These are phyloP conservation scores for Rhamphomyia laevipes DNA, from an alignment of 2,888 invertebrate species.

Conservation along the genomic window DNA sequence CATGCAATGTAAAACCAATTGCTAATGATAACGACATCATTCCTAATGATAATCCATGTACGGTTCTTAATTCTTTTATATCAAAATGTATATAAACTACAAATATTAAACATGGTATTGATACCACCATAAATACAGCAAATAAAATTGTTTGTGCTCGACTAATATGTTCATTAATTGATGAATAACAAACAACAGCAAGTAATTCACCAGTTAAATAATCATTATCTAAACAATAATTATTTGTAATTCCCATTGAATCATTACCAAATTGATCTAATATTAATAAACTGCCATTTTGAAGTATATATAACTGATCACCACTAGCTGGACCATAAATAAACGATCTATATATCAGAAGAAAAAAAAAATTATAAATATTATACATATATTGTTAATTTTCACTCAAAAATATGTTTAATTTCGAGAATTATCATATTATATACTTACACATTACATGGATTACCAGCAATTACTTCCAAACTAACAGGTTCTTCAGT, in stretches of 20 bases:
- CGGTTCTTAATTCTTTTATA: slow-evolving; percentile 25
- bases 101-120: slow-evolving; percentile 30
- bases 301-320: slow-evolving; percentile 29
- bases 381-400: too few species aligned
- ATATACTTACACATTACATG: slow-evolving; percentile 30
- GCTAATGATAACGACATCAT: slow-evolving; percentile 31
- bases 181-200: slow-evolving; percentile 32
- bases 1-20: slow-evolving; percentile 29
- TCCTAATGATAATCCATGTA: slow-evolving; percentile 33
- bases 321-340: slow-evolving; percentile 19
- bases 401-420: too few species aligned
- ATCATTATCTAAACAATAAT: slow-evolving; percentile 33
- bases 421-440: not conserved
- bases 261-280: slow-evolving; percentile 29
- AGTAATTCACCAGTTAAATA: slow-evolving; percentile 24
- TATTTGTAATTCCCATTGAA: slow-evolving; percentile 24
- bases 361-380: slow-evolving; percentile 13
- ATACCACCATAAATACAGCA: slow-evolving; percentile 30
- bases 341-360: slow-evolving; percentile 23
- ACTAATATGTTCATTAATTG: slow-evolving; percentile 27
- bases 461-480: slow-evolving; percentile 29
- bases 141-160: slow-evolving; percentile 24
- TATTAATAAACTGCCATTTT: slow-evolving; percentile 32
- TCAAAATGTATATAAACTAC: slow-evolving; percentile 29
- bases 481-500: slow-evolving; percentile 23